Conservation (phyloP, 1,140 invertebrate species). For the Prorops nasuta region DNA sequence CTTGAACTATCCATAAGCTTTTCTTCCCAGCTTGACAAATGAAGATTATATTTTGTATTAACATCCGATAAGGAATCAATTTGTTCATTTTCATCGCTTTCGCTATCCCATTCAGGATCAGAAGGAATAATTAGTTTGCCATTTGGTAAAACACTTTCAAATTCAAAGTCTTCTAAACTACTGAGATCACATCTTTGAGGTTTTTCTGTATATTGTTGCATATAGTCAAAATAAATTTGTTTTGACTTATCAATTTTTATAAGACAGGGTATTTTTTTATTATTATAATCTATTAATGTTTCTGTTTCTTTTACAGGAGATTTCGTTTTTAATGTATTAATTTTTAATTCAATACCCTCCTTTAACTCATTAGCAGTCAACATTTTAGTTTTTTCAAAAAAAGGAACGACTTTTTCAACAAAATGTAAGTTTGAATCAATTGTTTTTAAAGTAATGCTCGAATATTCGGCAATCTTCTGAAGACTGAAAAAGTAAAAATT, state of each 20-base stretch:
- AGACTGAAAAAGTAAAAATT: slow-evolving; percentile 39
- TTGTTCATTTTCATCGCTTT: slow-evolving; percentile 9
- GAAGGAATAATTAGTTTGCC: slow-evolving; percentile 36
- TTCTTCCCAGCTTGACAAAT: slow-evolving; percentile 22
- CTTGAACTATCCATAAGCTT: slow-evolving; percentile 8
- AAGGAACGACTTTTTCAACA: slow-evolving; percentile 38
- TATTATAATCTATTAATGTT: slow-evolving; percentile 34
- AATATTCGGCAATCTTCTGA: slow-evolving; percentile 28
- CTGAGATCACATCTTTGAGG: background rate
- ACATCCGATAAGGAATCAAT: slow-evolving; percentile 1
- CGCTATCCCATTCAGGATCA: slow-evolving; percentile 7
- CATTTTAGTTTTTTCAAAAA: slow-evolving; percentile 28
- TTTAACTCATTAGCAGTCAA: slow-evolving; percentile 19
- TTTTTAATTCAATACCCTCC: slow-evolving; percentile 19
- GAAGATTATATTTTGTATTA: slow-evolving; percentile 24
- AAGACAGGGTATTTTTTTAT: slow-evolving; percentile 26
- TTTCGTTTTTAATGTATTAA: background rate
- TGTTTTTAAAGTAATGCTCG: slow-evolving; percentile 29
- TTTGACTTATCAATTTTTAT: slow-evolving; percentile 33
- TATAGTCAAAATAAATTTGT: slow-evolving; percentile 22
- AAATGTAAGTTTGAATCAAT: slow-evolving; percentile 38
- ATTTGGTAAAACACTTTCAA: slow-evolving; percentile 29
- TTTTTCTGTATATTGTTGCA: background rate
- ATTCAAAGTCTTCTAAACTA: slow-evolving; percentile 32
- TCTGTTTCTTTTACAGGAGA: slow-evolving; percentile 16